Conservation (phyloP, 2,797 vertebrate species). For the Cacajao melanocephalus region DNA sequence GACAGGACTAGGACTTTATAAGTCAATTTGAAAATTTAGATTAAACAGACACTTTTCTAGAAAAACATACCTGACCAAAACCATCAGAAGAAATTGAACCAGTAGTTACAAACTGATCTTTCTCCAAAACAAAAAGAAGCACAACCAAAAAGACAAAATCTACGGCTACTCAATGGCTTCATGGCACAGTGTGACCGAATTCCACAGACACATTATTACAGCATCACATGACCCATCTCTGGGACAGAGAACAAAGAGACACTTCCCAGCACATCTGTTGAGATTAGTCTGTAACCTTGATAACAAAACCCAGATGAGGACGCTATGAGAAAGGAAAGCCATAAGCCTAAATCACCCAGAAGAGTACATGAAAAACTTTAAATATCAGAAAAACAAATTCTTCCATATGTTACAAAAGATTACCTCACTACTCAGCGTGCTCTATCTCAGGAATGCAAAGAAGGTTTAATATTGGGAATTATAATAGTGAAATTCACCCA, state of each 20-base stretch:
- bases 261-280: rapidly evolving
- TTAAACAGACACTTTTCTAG: not conserved
- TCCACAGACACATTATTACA: not conserved
- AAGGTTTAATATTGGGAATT: rapidly evolving
- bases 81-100: not conserved
- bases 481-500: rapidly evolving
- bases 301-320: too few species aligned
- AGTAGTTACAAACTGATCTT: not conserved
- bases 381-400: not conserved
- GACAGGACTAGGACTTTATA: not conserved
- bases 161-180: too few species aligned
- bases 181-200: not conserved
- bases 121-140: not conserved
- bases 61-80: not conserved
- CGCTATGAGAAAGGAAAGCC: rapidly evolving
- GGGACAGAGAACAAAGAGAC: not conserved
- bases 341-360: not conserved
- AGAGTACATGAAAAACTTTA: too few species aligned
- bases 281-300: not conserved
- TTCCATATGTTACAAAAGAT: rapidly evolving
- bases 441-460: not conserved
- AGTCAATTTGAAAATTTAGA: not conserved
- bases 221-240: too few species aligned
- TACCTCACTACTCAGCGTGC: rapidly evolving
- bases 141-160: not conserved